Base-by-base conservation (phyloP, 2,113 vertebrate genomes). In the Arenaria interpres region DNA sequence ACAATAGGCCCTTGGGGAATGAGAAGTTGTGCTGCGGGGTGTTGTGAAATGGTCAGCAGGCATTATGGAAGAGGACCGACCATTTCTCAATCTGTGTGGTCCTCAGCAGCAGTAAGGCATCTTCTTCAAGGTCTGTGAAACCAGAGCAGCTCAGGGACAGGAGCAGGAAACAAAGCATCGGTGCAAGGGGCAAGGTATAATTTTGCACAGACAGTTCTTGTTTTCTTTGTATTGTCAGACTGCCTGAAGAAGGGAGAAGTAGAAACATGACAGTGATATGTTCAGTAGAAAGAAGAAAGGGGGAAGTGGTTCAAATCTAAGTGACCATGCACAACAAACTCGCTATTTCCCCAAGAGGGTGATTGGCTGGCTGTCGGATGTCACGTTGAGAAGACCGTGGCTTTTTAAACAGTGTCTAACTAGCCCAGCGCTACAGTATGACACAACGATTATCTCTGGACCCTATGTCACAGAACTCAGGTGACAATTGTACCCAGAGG, bases 231-330 rank as follows among this genome's bases (percentile, higher is more conserved):
- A 5, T 32, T 10, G 21, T 73, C 32, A 62, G 83, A 77, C 16
- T 4, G 4, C 25, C 51, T 32, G 53, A 56, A 82, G 46, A 86
- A 85, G 41, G 24, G 43, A 92, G 84, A 89, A 92, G 24, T 25
- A 56, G 35, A 33, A 25, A 25, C 7, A 2, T 23, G 54, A 66
- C 41, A 53, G 14, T 41, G 75, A 14, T 33, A 63, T 28, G 33
- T 48, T 68, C 48, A 53, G 19, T n/a, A 24, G 60, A 30, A 64
- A 69, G 56, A 77, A 37, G 22, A n/a, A 75, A 94, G 83, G 39
- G 68, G 87, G 95, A 97, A 96, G 96, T 89, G 48, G 71, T 66
- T 90, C 59, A 5, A 23, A 57, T 25, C 12, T 39, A 35, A 53
- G n/a, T 54, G 54, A 27, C 76, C 33, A 32, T n/a, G n/a, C n/a